Conservation (phyloP, 92 coral and sea anemone species). For the Siderastrea radians region DNA sequence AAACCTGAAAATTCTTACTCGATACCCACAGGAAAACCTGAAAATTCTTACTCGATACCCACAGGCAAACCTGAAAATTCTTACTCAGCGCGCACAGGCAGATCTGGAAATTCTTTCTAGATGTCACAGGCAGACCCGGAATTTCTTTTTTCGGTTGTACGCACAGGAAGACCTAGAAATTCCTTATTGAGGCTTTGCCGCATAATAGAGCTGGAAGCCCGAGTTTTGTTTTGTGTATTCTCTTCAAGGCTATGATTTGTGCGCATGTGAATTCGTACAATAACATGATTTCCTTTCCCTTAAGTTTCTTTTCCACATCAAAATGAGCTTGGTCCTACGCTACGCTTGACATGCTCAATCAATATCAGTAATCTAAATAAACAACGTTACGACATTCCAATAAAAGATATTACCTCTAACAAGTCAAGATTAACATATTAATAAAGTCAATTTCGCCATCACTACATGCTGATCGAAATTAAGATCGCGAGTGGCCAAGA, state of each 20-base stretch:
- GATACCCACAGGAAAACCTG: too few species aligned
- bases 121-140: too few species aligned
- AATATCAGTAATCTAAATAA: constrained; percentile 24
- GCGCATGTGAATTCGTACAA: too few species aligned
- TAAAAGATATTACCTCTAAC: constrained; percentile 10
- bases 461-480: constrained; percentile 2
- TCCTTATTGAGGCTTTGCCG: not conserved
- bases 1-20: too few species aligned
- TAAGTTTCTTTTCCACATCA: not conserved
- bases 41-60: too few species aligned
- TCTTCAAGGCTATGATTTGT: not conserved
- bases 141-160: too few species aligned
- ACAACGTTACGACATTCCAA: constrained; percentile 16
- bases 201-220: too few species aligned
- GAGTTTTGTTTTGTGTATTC: not conserved
- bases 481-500: not conserved
- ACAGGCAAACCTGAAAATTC: too few species aligned
- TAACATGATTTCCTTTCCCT: not conserved
- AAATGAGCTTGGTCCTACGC: not conserved
- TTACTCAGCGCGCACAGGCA: too few species aligned
- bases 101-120: too few species aligned
- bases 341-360: constrained; percentile 33
- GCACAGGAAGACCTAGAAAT: too few species aligned
- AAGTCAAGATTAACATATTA: constrained; percentile 18
- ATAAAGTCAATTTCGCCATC: constrained; percentile 26